Base-by-base conservation (phyloP, 2,113 vertebrate genomes). In the Pelecanus crispus region DNA sequence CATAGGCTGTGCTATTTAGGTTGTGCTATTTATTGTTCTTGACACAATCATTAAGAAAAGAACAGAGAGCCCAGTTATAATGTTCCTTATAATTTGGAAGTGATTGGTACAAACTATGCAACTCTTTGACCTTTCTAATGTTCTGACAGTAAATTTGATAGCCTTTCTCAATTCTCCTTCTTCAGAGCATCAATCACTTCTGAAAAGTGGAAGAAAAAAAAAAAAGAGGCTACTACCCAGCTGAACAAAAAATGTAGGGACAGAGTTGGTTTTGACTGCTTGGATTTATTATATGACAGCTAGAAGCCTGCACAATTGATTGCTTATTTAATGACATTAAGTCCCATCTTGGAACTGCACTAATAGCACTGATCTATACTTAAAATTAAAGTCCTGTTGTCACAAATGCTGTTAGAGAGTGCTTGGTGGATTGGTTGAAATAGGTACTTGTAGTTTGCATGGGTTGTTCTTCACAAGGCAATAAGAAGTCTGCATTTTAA, bases 71-170 rank as follows among this genome's bases (percentile, higher is more conserved):
- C 28, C 17, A 61, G 36, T 89, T 83, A 90, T 53, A 93, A 71
- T 50, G 50, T 71, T 71, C 59, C 29, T 31, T 50, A 67, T 81
- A 87, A 72, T 91, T 44, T 85, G 56, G 28, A 79, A 79, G 61
- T 34, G 85, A 80, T 75, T 49, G 61, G 36, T 94, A 65, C 67
- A 92, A 94, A 86, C 53, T 84, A 66, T 49, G 44, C 28, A 92
- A 77, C 52, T 59, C 72, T 86, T 38, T 80, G 79, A 86, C 66
- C 61, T 92, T 96, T 94, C 65, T 72, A 94, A 90, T 68, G 32
- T 90, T 80, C 79, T 91, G 78, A 53, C 71, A 94, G 77, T 47
- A 70, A 87, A 28, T 80, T 78, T 96, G 73, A 87, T 68, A 90
- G 17, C 31, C 50, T 80, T 87, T 90, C 67, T 92, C 45, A 74